Evolutionary conservation across 2,888 invertebrate genomes (phyloP), one percentile per base, ranked within the genome.

Genomic region (Orthosia incerta): DNA sequence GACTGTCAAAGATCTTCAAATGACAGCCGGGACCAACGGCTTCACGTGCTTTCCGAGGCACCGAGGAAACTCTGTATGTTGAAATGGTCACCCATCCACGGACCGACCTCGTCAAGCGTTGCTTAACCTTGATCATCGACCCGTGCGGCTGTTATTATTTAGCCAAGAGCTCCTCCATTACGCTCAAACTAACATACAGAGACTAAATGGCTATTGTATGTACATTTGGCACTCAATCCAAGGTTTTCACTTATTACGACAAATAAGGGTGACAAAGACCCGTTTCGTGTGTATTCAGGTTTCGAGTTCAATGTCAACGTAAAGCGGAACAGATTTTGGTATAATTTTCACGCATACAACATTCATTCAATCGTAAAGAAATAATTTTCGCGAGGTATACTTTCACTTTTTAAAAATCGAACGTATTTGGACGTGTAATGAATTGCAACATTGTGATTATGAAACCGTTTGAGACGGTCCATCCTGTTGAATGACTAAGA

Each of bases 361-460:
- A 15, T 50, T 57, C 31, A 46, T 69, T 59, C 15, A 46, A 15
- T 39, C 12, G 16, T 20, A 39, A 15, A 23, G n/a, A 45, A 55
- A 23, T 48, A 13, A 48, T 51, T 66, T 18, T 48, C 5, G 64
- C 23, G 16, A 71, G n/a, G 16, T 23, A 16, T 11, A 63, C 80
- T 83, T 83, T 80, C 79, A 64, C 79, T 79, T 79, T 79, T 56
- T 3, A 67, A 64, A 65, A 79, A 16, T 46, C 46, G 18, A 62
- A 1, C 16, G 55, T 26, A 15, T 53, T 68, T 78, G 18, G 5
- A 67, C 48, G 31, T 48, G 51, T 67, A 63, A 53, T 77, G 18
- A 48, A n/a, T 71, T 83, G 79, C 56, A 20, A 64, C 51, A 48
- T 45, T 11, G 7, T 39, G 39, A 23, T 83, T 79, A 79, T 53